These are phyloP conservation scores for Nicator chloris DNA, from an alignment of 2,113 vertebrate species.

Conservation along the genomic window DNA sequence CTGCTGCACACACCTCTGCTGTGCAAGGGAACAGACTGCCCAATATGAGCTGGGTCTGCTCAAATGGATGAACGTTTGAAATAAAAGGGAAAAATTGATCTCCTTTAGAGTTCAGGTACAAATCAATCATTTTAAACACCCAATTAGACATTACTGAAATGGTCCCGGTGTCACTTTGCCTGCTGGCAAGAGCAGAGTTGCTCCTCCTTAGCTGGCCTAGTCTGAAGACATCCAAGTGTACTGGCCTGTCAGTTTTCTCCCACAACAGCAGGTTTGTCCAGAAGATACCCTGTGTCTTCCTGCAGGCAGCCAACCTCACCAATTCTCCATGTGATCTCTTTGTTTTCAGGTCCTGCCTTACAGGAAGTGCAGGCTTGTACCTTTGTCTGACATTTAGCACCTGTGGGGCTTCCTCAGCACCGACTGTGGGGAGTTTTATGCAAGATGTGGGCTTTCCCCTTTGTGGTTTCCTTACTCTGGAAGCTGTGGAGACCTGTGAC, in stretches of 20 bases:
- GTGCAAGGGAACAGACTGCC: not conserved
- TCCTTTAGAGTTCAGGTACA: not conserved
- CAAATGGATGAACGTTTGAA: not conserved
- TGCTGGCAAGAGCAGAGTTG: not conserved
- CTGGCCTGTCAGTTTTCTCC: not conserved
- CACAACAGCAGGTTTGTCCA: not conserved
- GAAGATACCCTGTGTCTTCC: not conserved
- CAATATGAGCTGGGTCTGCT: rapidly evolving
- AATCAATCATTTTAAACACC: not conserved
- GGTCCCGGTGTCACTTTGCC: not conserved
- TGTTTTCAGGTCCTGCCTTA: not conserved
- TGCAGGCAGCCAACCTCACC: not conserved
- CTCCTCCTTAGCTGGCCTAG: not conserved
- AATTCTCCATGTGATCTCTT: not conserved
- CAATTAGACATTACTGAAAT: not conserved
- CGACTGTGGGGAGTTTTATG: not conserved
- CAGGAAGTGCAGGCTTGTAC: not conserved
- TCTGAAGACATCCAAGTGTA: not conserved
- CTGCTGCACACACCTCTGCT: not conserved
- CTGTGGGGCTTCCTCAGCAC: not conserved
- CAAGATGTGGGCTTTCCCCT: not conserved
- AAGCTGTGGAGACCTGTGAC: not conserved
- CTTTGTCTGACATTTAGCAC: not conserved
- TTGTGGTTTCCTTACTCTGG: not conserved
- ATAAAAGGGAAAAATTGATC: not conserved